Percentiles rank a stretch among this genome's conserved stretches.
phyloP scores from a whole-genome alignment of 2,888 invertebrate species.

The Chrysolina oricalcia region DNA sequence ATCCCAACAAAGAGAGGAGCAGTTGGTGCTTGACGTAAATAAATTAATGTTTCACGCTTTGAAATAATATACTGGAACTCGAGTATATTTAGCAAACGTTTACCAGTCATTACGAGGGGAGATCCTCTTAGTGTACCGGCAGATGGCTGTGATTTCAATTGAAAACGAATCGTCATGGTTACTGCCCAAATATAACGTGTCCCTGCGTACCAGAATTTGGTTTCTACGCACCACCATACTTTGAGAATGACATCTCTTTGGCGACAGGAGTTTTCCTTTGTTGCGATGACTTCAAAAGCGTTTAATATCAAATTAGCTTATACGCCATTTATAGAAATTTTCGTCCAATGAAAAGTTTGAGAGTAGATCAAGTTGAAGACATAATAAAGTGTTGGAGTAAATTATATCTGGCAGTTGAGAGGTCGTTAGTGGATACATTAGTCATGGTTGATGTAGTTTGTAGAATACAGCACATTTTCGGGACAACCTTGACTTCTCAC shows the following conservation, averaged over 20 bases:
- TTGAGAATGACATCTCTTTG: conserved; percentile 42
- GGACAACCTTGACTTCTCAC: not conserved
- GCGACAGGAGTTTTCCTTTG: conserved; percentile 56
- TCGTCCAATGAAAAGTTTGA: conserved; percentile 38
- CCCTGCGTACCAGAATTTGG: conserved; percentile 59
- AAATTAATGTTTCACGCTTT: conserved; percentile 69
- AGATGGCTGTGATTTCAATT: conserved; percentile 70
- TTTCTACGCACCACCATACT: conserved; percentile 52
- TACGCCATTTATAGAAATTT: conserved; percentile 65
- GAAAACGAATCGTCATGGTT: conserved; percentile 70
- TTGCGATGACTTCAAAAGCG: conserved; percentile 62
- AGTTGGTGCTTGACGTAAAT: conserved; percentile 65
- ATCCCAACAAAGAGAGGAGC: conserved; percentile 63
- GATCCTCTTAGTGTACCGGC: conserved; percentile 66
- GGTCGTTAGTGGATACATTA: conserved; percentile 59
- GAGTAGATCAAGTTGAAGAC: conserved; percentile 30
- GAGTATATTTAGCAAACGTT: conserved; percentile 71
- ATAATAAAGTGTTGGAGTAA: conserved; percentile 41
- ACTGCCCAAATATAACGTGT: conserved; percentile 68
- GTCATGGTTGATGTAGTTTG: conserved; percentile 53
- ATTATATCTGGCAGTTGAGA: conserved; percentile 42
- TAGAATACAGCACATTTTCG: conserved; percentile 24
- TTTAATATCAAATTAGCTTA: conserved; percentile 71
- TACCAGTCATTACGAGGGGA: conserved; percentile 66
- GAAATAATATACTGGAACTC: conserved; percentile 68